A percentile compares a stretch with the other conserved stretches of the same genome.
These are phyloP conservation scores for Cichlasoma orientale DNA, from an alignment of 2,797 vertebrate genomes.

Conservation along the genomic window DNA sequence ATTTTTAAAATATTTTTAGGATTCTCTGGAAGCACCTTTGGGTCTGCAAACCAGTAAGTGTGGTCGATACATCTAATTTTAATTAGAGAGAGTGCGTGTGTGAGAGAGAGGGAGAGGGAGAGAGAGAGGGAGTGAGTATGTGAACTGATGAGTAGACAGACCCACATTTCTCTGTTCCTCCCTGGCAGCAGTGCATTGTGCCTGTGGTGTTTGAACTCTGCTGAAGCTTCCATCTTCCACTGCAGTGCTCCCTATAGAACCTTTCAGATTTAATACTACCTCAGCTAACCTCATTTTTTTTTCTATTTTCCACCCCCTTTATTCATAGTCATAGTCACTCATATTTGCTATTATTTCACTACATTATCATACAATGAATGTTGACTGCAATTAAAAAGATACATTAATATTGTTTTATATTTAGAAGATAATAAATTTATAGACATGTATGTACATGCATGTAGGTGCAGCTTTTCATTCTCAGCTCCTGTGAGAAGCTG, in stretches of 20 bases:
- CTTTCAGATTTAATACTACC: slow-evolving; percentile 33
- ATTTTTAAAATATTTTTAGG: slow-evolving; percentile 71
- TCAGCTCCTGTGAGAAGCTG: not conserved
- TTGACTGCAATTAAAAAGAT: not conserved
- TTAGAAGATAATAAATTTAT: not conserved
- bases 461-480: slow-evolving; percentile 1
- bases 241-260: slow-evolving; percentile 7
- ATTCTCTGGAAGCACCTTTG: slow-evolving; percentile 85
- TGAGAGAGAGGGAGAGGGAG: not conserved
- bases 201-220: slow-evolving; percentile 33
- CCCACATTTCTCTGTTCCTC: slow-evolving; percentile 1
- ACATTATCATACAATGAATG: not conserved
- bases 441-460: not conserved
- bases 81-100: not conserved
- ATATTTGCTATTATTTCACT: not conserved
- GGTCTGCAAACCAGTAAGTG: slow-evolving; percentile 90
- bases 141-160: slow-evolving; percentile 5
- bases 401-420: not conserved
- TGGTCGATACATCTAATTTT: not conserved
- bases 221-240: slow-evolving; percentile 36
- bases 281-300: slow-evolving; percentile 12
- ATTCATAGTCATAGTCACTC: not conserved
- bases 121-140: not conserved
- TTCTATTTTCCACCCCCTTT: not conserved
- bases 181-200: slow-evolving; percentile 9